Evolutionary conservation across 2,113 vertebrate species (phyloP).

Genomic region (Ciconia stormi): DNA sequence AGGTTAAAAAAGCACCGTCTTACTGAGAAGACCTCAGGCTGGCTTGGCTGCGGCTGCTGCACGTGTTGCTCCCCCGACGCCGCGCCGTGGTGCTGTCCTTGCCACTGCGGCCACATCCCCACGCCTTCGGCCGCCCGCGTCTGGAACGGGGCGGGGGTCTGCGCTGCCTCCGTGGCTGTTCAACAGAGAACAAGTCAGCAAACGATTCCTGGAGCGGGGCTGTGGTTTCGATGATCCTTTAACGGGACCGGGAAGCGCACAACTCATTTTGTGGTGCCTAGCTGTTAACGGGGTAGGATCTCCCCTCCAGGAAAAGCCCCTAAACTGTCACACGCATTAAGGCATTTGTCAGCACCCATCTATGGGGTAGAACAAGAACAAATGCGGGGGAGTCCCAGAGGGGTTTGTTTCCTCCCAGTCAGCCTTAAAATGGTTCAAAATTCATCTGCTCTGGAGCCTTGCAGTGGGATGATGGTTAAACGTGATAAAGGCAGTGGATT

Average conservation of each 20-base stretch:
- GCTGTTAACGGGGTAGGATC: fast-evolving
- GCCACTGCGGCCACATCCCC: constrained; percentile 92
- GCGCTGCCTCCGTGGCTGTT: constrained; percentile 68
- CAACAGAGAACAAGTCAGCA: background rate
- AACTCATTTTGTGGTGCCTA: fast-evolving
- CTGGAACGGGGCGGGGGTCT: constrained; percentile 80
- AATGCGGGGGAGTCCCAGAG: fast-evolving
- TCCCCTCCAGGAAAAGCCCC: background rate
- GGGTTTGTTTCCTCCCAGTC: background rate
- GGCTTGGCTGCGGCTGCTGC: constrained; percentile 81
- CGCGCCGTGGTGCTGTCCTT: constrained; percentile 83
- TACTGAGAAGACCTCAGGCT: constrained; percentile 91
- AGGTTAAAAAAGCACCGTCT: background rate
- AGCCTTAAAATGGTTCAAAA: background rate
- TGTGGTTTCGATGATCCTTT: fast-evolving
- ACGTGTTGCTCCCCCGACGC: constrained; percentile 78
- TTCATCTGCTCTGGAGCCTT: background rate
- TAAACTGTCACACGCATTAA: fast-evolving
- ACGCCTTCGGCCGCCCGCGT: constrained; percentile 81
- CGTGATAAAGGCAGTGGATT: background rate
- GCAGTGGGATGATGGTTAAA: fast-evolving
- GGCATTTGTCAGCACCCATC: too few species aligned
- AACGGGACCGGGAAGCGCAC: fast-evolving
- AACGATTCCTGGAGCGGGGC: fast-evolving
- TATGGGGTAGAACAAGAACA: background rate